These are phyloP conservation scores for Microdon myrmicae DNA, from an alignment of 2,888 invertebrate genomes.

Conservation along the genomic window DNA sequence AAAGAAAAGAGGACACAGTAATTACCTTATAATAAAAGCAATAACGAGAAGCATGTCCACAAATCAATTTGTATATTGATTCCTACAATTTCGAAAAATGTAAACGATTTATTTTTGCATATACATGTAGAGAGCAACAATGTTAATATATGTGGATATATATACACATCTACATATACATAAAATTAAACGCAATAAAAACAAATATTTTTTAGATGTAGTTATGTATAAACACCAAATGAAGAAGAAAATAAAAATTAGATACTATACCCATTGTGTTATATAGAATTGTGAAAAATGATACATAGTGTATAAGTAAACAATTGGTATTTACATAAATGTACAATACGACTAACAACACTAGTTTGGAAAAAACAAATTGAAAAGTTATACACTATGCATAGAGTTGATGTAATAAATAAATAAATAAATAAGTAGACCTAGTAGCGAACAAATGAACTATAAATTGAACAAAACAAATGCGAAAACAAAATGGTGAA, in stretches of 20 bases:
- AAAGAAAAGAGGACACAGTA: background rate
- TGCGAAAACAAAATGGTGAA: conserved; percentile 4
- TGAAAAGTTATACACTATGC: conserved; percentile 47
- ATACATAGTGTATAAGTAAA: conserved; percentile 44
- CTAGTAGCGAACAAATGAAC: conserved; percentile 39
- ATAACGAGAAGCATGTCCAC: conserved; percentile 41
- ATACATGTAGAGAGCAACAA: conserved; percentile 19
- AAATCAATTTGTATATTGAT: conserved; percentile 45
- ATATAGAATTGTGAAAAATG: conserved; percentile 35
- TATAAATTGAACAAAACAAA: conserved; percentile 29
- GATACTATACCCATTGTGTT: conserved; percentile 30
- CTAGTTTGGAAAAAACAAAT: conserved; percentile 35
- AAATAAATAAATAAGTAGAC: conserved; percentile 43
- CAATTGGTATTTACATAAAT: too few species aligned
- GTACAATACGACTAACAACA: conserved; percentile 40
- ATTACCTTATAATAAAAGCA: conserved; percentile 14
- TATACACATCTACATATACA: conserved; percentile 22
- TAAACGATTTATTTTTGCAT: conserved; percentile 50
- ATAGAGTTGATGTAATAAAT: conserved; percentile 48
- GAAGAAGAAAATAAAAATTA: conserved; percentile 24
- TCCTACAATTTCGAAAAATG: conserved; percentile 44
- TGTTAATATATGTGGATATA: background rate
- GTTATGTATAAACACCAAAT: conserved; percentile 36
- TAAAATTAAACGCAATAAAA: too few species aligned
- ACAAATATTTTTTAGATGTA: conserved; percentile 29